A percentile compares a stretch with the other conserved stretches of the same genome.
Conservation (phyloP, 2,888 invertebrate species). For the Chalcosyrphus nemorum region DNA sequence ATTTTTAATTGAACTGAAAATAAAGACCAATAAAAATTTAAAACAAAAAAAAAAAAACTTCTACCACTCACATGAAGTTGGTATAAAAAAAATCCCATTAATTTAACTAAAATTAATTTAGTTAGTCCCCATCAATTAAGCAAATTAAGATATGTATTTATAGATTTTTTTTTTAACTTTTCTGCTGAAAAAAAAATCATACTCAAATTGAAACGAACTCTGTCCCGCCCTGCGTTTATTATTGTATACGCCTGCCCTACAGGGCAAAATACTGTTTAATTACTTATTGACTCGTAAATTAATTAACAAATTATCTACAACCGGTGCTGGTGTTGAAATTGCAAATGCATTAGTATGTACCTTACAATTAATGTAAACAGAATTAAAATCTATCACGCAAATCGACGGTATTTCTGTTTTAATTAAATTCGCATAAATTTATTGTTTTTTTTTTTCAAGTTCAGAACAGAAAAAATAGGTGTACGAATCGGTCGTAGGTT, state of each 20-base stretch:
- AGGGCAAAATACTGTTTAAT: conserved; percentile 21
- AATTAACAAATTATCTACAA: conserved; percentile 66
- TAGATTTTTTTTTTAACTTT: background rate
- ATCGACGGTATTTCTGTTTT: conserved; percentile 31
- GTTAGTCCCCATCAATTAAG: conserved; percentile 59
- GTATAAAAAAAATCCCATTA: conserved; percentile 57
- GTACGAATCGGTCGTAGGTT: too few species aligned
- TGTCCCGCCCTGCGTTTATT: background rate
- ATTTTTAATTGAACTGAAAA: background rate
- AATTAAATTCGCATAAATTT: conserved; percentile 37
- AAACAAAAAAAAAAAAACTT: background rate
- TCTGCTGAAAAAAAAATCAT: background rate
- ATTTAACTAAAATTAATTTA: conserved; percentile 47
- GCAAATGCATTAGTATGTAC: conserved; percentile 43
- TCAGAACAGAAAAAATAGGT: too few species aligned
- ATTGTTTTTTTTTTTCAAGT: too few species aligned
- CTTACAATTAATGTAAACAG: conserved; percentile 42
- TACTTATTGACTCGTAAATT: conserved; percentile 69
- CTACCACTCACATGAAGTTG: background rate
- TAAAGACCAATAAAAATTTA: background rate
- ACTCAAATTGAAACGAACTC: background rate
- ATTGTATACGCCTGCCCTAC: conserved; percentile 18
- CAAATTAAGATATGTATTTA: conserved; percentile 49
- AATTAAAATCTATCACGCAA: conserved; percentile 52
- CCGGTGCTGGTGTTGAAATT: conserved; percentile 13